Evolutionary conservation across 2,888 invertebrate species (phyloP).

Genomic region (Aradus depressus): DNA sequence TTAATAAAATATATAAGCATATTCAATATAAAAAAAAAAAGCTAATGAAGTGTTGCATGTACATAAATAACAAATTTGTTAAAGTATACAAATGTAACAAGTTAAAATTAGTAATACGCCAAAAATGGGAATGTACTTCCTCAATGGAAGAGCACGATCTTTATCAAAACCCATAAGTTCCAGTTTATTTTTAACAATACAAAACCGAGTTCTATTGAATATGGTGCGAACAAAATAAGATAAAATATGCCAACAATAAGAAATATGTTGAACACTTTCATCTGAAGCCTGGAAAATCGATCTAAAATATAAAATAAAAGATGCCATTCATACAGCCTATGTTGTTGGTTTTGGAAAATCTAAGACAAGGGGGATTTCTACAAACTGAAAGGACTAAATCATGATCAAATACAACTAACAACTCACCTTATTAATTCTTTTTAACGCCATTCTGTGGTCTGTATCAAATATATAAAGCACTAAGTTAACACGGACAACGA

Average conservation of each 20-base stretch:
- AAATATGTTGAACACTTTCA: not conserved
- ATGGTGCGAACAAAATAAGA: not conserved
- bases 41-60: no score
- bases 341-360: no score
- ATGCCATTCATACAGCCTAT: constrained; percentile 15
- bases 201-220: not conserved
- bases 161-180: not conserved
- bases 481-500: constrained; percentile 39
- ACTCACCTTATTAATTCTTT: constrained; percentile 88
- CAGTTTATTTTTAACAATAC: not conserved
- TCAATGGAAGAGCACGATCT: constrained; percentile 8
- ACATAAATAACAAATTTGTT: no score
- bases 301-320: constrained; percentile 18
- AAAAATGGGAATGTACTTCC: constrained; percentile 14
- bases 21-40: no score
- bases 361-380: not conserved
- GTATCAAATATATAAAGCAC: constrained; percentile 18
- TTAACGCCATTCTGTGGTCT: constrained; percentile 68
- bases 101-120: constrained; percentile 3
- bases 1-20: no score
- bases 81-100: no score
- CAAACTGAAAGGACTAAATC: not conserved
- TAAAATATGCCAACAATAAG: not conserved
- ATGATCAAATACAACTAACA: not conserved
- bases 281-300: no score